Evolutionary conservation across 1,140 invertebrate genomes (phyloP).

Genomic region (Drosophila jambulina): DNA sequence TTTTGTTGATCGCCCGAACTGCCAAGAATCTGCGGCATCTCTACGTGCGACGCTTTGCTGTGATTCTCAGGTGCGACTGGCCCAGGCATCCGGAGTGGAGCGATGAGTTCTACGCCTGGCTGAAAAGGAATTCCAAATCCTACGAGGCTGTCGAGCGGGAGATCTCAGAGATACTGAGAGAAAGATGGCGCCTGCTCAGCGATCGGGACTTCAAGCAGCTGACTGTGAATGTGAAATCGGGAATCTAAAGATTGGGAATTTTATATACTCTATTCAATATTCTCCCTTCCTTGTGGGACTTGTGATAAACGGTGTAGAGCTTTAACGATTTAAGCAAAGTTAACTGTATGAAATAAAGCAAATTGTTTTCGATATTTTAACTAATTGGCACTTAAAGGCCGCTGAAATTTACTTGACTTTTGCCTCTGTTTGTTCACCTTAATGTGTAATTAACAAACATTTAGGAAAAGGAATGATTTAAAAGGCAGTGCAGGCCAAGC

Average conservation of each 20-base stretch:
- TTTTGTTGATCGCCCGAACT: slow-evolving; percentile 90
- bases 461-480: background rate
- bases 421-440: slow-evolving; percentile 9
- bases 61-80: slow-evolving; percentile 91
- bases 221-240: slow-evolving; percentile 73
- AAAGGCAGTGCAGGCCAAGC: background rate
- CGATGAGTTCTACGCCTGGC: slow-evolving; percentile 89
- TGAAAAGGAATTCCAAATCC: slow-evolving; percentile 87
- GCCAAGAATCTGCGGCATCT: slow-evolving; percentile 88
- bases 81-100: slow-evolving; percentile 89
- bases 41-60: slow-evolving; percentile 90
- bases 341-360: slow-evolving; percentile 29
- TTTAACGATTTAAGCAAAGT: slow-evolving; percentile 58
- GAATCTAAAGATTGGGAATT: slow-evolving; percentile 1
- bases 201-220: slow-evolving; percentile 89
- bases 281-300: slow-evolving; percentile 21
- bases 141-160: slow-evolving; percentile 89
- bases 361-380: slow-evolving; percentile 18
- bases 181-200: slow-evolving; percentile 90
- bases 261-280: background rate
- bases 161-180: slow-evolving; percentile 89
- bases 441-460: background rate
- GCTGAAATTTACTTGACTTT: slow-evolving; percentile 14
- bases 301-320: slow-evolving; percentile 77
- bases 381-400: slow-evolving; percentile 4